Evolutionary conservation across 2,113 vertebrate genomes (phyloP), one percentile per base, ranked within the genome.

Genomic region (Halcyon senegalensis): DNA sequence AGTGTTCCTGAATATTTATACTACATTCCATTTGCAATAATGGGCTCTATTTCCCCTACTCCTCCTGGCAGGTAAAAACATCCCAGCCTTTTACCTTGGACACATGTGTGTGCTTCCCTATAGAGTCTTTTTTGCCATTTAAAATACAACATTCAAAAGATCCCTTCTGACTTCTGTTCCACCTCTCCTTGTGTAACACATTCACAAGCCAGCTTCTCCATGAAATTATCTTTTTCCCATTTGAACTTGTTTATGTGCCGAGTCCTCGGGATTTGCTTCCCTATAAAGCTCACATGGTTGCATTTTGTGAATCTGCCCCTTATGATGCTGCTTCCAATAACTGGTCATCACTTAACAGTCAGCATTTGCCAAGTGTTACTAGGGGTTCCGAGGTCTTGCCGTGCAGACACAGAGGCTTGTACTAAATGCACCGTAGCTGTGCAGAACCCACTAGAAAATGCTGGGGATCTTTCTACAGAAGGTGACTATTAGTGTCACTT

Each of bases 221-320:
- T 5, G 7, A 51, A 82, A 70, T 4, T 3, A n/a, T 33, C 6
- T 43, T 63, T 51, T 69, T 73, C 23, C 39, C 15, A 43, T 33
- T 16, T 69, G 33, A 89, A 15, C 23, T 84, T 60, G 25, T 60
- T 6, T 30, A 68, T 23, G 16, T 19, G 27, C 16, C 11, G 8
- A 43, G 6, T 41, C 19, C 53, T 80, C 41, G 55, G 60, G 84
- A 69, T 55, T n/a, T 68, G 6, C 62, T 75, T 72, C 19, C 27
- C 10, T 66, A n/a, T 51, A 74, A 86, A n/a, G 16, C 18, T 76
- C 0, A 0, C 0, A 1, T 13, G 9, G 41, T 30, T 74, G 14
- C 19, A 56, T 68, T 77, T 73, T 77, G 35, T 41, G n/a, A 68
- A 55, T 60, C 30, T 37, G 16, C 11, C 17, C 37, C 35, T 23